Base-by-base conservation (phyloP, 2,113 vertebrate genomes). In the Myiozetetes cayanensis region DNA sequence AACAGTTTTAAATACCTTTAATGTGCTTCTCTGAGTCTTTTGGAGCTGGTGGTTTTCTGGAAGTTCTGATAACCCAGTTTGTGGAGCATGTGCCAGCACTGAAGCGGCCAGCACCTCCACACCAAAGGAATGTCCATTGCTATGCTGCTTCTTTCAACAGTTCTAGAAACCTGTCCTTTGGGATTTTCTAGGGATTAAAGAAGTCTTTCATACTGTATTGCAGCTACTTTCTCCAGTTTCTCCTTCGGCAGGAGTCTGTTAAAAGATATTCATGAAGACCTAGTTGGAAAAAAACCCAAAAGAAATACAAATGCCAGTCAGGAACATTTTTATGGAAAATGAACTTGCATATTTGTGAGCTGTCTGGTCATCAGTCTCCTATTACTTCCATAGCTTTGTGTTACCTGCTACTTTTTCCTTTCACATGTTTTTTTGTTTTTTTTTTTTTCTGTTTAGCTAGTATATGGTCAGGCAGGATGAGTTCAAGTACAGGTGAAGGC, bases 381-480 rank as follows among this genome's bases (percentile, higher is more conserved):
- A 27, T 65, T 41, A 23, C 25, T 85, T 79, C 6, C 8, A 5
- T 16, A 52, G 6, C 50, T 68, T 52, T 85, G 37, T 55, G 21
- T 46, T 72, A 14, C 31, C 16, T 79, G 35, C 14, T 74, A n/a
- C 7, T 16, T 78, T 78, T 33, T 15, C 5, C 22, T 89, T 67
- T 71, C 24, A 52, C 5, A 1, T 0, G 0, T n/a, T 17, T 27
- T 27, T 7, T 1, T 17, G n/a, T 20, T 79, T 46, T 10, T 46
- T 46, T 47, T 65, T 91, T 33, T 82, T 89, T 14, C 7, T 63
- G 2, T 55, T 80, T 70, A 67, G 14, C 7, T 67, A 49, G 9
- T 58, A 4, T 19, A 44, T 35, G 7, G 4, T 68, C 52, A 78
- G 22, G 31, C 24, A 80, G 33, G 16, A 33, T n/a, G 37, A 12